Conservation (phyloP, 1,140 invertebrate species). For the Harlomillsia oculata region DNA sequence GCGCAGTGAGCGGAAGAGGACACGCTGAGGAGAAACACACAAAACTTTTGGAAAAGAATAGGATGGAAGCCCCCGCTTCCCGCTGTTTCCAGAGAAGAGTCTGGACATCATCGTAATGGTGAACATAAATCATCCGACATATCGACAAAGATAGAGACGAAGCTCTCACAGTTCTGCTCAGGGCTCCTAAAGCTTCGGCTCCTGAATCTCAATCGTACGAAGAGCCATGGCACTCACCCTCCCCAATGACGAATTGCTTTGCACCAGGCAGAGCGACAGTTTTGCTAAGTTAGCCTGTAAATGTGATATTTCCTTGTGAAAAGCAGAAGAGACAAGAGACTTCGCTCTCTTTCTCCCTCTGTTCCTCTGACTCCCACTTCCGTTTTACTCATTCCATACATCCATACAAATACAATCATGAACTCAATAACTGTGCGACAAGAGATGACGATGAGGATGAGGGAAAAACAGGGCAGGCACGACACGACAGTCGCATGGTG, state of each 20-base stretch:
- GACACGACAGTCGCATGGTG: no score
- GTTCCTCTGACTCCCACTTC: not conserved
- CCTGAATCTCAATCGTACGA: not conserved
- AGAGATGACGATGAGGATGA: no score
- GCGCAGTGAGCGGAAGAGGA: conserved; percentile 2
- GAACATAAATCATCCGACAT: conserved; percentile 18
- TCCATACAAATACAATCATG: no score
- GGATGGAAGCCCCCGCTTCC: no score
- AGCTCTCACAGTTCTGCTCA: not conserved
- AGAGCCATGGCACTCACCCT: not conserved
- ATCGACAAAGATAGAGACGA: conserved; percentile 23
- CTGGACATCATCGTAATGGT: conserved; percentile 21
- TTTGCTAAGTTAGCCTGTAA: conserved; percentile 1
- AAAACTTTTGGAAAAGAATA: no score
- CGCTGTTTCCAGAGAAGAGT: no score
- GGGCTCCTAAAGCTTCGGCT: not conserved
- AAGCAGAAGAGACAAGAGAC: no score
- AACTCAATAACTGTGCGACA: no score
- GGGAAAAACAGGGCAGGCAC: no score
- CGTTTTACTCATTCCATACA: conserved; percentile 1
- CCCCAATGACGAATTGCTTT: conserved; percentile 6
- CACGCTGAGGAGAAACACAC: not conserved
- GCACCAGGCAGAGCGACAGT: conserved; percentile 3
- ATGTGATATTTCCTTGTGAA: no score
- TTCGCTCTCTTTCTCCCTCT: not conserved